Conservation (phyloP, 2,113 vertebrate species). For the Dolichallabes microphthalmus region DNA sequence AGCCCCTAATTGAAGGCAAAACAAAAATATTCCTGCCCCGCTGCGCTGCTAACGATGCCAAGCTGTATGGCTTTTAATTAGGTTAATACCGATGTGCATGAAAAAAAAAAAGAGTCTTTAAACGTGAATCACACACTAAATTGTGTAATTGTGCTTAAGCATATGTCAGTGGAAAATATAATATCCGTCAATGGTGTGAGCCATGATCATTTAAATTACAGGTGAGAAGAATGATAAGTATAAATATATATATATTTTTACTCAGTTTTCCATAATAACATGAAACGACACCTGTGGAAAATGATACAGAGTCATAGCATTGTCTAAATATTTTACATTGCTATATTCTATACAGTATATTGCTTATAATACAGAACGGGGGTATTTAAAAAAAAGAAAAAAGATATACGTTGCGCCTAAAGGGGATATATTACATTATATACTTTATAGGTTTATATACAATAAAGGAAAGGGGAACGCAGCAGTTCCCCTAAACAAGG, state of each 20-base stretch:
- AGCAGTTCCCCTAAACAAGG: background rate
- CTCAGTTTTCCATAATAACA: background rate
- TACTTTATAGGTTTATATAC: no score
- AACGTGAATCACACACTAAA: conserved; percentile 70
- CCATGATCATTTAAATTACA: conserved; percentile 14
- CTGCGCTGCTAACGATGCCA: conserved; percentile 95
- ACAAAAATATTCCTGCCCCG: conserved; percentile 93
- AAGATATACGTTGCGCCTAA: background rate
- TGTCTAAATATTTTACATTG: conserved; percentile 17
- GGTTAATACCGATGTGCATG: conserved; percentile 50
- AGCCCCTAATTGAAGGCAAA: conserved; percentile 93
- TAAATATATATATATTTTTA: conserved; percentile 4
- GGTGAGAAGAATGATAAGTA: background rate
- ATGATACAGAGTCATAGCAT: background rate
- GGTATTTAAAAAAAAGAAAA: background rate
- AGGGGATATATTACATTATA: background rate
- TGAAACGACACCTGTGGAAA: conserved; percentile 21
- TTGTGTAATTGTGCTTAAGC: conserved; percentile 85
- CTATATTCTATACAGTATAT: background rate
- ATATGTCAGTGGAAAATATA: conserved; percentile 23
- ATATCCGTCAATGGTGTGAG: conserved; percentile 18
- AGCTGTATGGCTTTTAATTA: conserved; percentile 92
- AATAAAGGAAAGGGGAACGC: no score
- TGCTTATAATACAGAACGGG: background rate
- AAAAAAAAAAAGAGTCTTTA: conserved; percentile 17